Conservation (phyloP, 2,888 invertebrate species). For the Ptycholaimellus sp. region DNA sequence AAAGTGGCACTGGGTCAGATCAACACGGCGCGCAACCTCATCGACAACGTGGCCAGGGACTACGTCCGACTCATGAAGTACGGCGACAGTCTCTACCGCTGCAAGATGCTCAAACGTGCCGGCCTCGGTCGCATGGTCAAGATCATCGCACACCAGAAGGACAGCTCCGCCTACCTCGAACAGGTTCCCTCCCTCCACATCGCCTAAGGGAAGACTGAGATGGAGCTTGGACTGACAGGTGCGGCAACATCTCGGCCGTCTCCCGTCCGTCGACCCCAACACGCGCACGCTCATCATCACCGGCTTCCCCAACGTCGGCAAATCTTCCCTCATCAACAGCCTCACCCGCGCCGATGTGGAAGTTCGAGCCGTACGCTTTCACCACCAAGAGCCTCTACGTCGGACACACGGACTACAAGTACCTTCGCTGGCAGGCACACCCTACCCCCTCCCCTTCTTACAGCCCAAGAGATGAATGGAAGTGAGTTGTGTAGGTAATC, state of each 20-base stretch:
- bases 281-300: conserved; percentile 88
- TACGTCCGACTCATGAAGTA: conserved; percentile 82
- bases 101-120: conserved; percentile 86
- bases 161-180: conserved; percentile 75
- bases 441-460: not conserved
- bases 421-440: conserved; percentile 72
- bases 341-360: conserved; percentile 71
- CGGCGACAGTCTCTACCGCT: conserved; percentile 87
- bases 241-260: conserved; percentile 80
- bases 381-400: conserved; percentile 96
- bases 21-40: conserved; percentile 80
- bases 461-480: not conserved
- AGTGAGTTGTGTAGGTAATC: conserved; percentile 37
- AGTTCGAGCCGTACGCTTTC: conserved; percentile 92
- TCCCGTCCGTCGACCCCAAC: conserved; percentile 94
- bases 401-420: conserved; percentile 94
- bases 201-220: too few species aligned
- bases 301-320: conserved; percentile 97
- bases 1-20: conserved; percentile 89
- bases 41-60: conserved; percentile 90
- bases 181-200: too few species aligned
- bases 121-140: conserved; percentile 78
- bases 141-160: conserved; percentile 75
- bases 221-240: conserved; percentile 88
- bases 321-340: conserved; percentile 92